Conservation (phyloP, 2,797 vertebrate genomes). For the Epinephelus coioides region DNA sequence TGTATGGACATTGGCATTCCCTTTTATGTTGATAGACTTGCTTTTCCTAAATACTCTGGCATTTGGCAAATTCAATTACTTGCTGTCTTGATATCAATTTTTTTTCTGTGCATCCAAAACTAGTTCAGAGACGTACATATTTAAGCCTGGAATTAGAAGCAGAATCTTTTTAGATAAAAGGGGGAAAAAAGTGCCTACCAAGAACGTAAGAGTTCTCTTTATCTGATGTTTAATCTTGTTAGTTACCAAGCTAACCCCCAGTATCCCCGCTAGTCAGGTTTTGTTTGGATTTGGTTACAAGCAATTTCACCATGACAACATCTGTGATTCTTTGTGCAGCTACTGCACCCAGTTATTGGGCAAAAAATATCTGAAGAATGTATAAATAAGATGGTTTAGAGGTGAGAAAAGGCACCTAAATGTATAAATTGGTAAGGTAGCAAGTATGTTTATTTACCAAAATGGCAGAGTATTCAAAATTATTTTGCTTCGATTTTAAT, state of each 20-base stretch:
- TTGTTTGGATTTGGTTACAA: too few relatives aligned
- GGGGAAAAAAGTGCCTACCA: background rate
- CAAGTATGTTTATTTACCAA: constrained; percentile 5
- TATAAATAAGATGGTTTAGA: too few relatives aligned
- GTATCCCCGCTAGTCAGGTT: too few relatives aligned
- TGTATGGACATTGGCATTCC: background rate
- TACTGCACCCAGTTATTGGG: too few relatives aligned
- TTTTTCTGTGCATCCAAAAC: background rate
- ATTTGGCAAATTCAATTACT: constrained; percentile 20
- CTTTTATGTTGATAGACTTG: constrained; percentile 2
- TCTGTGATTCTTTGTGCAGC: too few relatives aligned
- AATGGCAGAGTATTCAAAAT: constrained; percentile 12
- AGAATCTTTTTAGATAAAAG: too few relatives aligned
- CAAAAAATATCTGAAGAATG: too few relatives aligned
- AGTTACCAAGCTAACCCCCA: too few relatives aligned
- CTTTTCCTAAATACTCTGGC: constrained; percentile 13
- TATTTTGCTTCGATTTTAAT: background rate
- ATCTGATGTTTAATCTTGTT: too few relatives aligned
- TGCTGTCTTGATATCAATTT: constrained; percentile 13
- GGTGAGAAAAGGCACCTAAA: too few relatives aligned
- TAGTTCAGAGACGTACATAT: background rate
- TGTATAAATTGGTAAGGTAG: background rate
- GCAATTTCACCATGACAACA: too few relatives aligned
- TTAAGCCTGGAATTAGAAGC: background rate
- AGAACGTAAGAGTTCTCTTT: too few relatives aligned